These are phyloP conservation scores for Bovichtus diacanthus DNA, from an alignment of 2,797 vertebrate species.

Conservation along the genomic window DNA sequence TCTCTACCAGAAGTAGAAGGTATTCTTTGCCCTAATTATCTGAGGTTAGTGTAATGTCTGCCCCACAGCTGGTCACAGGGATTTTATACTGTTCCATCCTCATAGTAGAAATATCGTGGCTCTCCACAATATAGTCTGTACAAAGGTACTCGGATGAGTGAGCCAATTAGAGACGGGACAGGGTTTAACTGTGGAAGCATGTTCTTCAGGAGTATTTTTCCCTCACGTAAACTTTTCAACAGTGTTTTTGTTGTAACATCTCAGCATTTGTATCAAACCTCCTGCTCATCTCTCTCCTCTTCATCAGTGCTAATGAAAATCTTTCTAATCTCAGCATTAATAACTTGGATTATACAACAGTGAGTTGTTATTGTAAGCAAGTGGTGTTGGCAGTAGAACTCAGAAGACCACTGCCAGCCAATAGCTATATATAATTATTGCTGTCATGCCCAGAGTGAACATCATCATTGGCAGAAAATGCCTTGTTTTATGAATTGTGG, in stretches of 20 bases:
- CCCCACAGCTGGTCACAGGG: neutral
- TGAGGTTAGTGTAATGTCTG: conserved; percentile 21
- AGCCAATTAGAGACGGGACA: neutral
- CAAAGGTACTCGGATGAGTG: neutral
- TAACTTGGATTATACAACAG: neutral
- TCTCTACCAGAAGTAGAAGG: neutral
- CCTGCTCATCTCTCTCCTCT: neutral
- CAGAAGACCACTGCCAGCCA: neutral
- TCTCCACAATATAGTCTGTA: neutral
- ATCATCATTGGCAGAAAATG: neutral
- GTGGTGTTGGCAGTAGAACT: neutral
- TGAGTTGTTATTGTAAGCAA: neutral
- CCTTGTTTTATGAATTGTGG: neutral
- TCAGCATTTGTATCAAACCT: conserved; percentile 16
- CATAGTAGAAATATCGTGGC: neutral
- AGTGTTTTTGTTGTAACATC: neutral
- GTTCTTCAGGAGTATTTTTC: neutral
- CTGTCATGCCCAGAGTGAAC: conserved; percentile 6
- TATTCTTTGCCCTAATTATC: neutral
- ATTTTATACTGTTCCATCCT: neutral
- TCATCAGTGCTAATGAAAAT: conserved; percentile 2
- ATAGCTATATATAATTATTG: neutral
- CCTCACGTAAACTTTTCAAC: neutral
- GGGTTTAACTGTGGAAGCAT: neutral
- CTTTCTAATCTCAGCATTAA: conserved; percentile 10